Conservation (phyloP, 2,888 invertebrate genomes). For the Ethmia dodecea region DNA sequence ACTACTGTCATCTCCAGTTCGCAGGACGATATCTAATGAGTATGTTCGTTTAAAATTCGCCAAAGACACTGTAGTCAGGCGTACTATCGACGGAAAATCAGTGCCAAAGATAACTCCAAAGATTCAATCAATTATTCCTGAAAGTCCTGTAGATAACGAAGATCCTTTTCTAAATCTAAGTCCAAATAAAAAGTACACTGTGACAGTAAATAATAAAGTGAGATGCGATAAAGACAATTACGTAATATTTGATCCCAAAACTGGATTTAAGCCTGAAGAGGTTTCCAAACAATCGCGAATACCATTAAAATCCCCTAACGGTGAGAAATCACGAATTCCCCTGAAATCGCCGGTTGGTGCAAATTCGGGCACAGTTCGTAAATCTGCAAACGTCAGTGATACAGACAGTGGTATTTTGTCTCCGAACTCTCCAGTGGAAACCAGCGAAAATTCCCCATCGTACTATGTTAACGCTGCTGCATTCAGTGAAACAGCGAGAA, state of each 20-base stretch:
- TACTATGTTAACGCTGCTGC: constrained; percentile 63
- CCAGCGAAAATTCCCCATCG: constrained; percentile 48
- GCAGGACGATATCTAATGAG: constrained; percentile 72
- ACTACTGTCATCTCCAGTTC: constrained; percentile 54
- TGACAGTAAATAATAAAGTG: constrained; percentile 70
- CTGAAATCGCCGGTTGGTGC: constrained; percentile 54
- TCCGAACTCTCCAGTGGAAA: constrained; percentile 79
- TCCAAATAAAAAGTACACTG: constrained; percentile 74
- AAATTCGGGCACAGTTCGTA: constrained; percentile 41
- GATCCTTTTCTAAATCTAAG: constrained; percentile 68
- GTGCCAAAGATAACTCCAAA: constrained; percentile 69
- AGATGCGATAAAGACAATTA: constrained; percentile 74
- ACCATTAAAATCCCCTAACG: constrained; percentile 44
- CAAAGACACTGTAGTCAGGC: constrained; percentile 61
- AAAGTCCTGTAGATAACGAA: constrained; percentile 68
- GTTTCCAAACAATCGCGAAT: constrained; percentile 37
- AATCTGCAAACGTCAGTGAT: constrained; percentile 75
- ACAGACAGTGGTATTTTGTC: constrained; percentile 81
- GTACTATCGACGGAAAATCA: constrained; percentile 65
- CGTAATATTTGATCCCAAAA: constrained; percentile 68
- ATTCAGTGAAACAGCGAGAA: constrained; percentile 56
- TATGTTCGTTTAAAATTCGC: constrained; percentile 66
- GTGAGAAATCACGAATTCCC: constrained; percentile 53
- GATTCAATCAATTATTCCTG: constrained; percentile 72
- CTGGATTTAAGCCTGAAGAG: constrained; percentile 62